Conservation (phyloP, 2,797 vertebrate genomes). For the Manis crassicaudata region DNA sequence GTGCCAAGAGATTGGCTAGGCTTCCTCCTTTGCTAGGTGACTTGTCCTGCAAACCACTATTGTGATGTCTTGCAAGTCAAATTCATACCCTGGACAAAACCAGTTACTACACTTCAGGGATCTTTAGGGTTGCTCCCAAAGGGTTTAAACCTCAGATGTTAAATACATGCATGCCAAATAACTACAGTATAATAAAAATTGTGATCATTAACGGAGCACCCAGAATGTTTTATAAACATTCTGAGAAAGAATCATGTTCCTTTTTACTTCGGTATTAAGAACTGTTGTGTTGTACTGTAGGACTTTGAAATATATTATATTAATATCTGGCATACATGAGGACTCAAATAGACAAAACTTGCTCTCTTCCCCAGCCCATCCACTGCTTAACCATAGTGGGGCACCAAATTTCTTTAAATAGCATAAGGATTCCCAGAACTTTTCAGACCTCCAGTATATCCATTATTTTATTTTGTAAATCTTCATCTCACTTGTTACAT, state of each 20-base stretch:
- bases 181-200: background rate
- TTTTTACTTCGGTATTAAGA: conserved; percentile 16
- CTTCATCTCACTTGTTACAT: background rate
- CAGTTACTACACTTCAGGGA: background rate
- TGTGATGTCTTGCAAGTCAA: conserved; percentile 14
- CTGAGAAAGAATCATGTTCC: background rate
- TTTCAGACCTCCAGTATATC: background rate
- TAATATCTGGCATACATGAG: background rate
- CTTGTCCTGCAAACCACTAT: background rate
- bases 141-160: background rate
- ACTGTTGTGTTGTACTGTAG: background rate
- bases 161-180: background rate
- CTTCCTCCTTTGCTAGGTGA: background rate
- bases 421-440: background rate
- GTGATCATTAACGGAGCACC: background rate
- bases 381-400: background rate
- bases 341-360: background rate
- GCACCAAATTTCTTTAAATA: conserved; percentile 26
- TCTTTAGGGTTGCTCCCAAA: conserved; percentile 23
- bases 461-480: conserved; percentile 12
- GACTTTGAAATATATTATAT: conserved; percentile 27
- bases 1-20: background rate
- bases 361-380: background rate
- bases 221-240: background rate
- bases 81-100: conserved; percentile 26